These are phyloP conservation scores for Girardia tigrina DNA, from an alignment of 2,888 invertebrate species.

Conservation along the genomic window DNA sequence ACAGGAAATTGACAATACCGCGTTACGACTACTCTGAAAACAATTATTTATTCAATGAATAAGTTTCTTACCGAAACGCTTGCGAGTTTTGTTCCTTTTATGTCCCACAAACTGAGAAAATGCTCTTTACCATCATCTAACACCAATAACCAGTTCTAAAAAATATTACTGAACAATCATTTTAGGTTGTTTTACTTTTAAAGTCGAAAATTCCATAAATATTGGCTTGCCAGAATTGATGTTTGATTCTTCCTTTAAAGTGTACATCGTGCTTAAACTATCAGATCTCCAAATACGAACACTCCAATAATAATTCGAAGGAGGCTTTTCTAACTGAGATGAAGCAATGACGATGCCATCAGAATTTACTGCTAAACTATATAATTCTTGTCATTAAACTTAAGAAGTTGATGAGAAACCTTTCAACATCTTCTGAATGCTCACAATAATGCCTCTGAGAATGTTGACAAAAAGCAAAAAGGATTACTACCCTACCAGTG, in stretches of 20 bases:
- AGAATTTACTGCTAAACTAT: not conserved
- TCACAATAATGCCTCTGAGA: slow-evolving; percentile 46
- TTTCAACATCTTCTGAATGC: slow-evolving; percentile 42
- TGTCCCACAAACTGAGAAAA: slow-evolving; percentile 42
- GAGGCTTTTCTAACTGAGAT: not conserved
- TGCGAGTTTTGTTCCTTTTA: slow-evolving; percentile 39
- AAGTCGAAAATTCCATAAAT: not conserved
- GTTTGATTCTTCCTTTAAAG: not conserved
- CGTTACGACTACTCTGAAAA: slow-evolving; percentile 41
- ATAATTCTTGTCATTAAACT: no score
- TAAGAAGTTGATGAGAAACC: no score
- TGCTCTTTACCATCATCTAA: slow-evolving; percentile 42
- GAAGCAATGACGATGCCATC: not conserved
- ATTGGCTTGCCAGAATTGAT: not conserved
- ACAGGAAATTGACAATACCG: slow-evolving; percentile 42
- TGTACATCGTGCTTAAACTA: not conserved
- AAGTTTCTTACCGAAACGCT: slow-evolving; percentile 38
- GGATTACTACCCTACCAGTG: slow-evolving; percentile 42
- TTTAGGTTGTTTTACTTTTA: not conserved
- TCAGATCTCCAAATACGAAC: not conserved
- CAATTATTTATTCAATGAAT: no score
- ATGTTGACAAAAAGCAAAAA: slow-evolving; percentile 41
- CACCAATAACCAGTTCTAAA: slow-evolving; percentile 42
- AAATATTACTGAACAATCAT: not conserved
- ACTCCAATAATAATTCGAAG: not conserved